Evolutionary conservation across 2,113 vertebrate genomes (phyloP), one percentile per base, ranked within the genome.

Genomic region (Galemys pyrenaicus): DNA sequence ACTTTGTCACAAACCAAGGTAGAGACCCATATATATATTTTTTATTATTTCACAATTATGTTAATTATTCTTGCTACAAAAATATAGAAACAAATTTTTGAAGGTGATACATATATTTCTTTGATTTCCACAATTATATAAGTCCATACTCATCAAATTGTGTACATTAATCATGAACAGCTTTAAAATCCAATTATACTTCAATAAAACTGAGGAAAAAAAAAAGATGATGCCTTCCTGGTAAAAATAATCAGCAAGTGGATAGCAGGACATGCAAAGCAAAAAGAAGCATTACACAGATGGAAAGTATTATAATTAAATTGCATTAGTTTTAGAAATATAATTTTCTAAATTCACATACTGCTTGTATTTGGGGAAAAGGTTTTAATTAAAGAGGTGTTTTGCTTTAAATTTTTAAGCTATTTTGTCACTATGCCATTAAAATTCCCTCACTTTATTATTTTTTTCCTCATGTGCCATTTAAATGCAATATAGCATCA

Each of bases 371-470:
- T 75, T 78, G 44, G 32, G 67, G 32, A 16, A 93, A 89, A 73
- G 0, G 0, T 80, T 93, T 94, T 92, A 80, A 91, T 89, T 85
- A 75, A 85, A 87, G 28, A 75, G 30, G 13, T 73, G 1, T 56
- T 83, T 89, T 89, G 67, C 41, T 92, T 91, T 92, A 92, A 56
- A 77, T 79, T 82, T 93, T 58, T 39, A 58, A 78, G 70, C 30
- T 24, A 28, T 64, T 62, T 92, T 94, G 24, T 96, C 70, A 49
- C 46, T 37, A 19, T 6, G 2, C 35, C 39, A 70, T 89, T 84
- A 94, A 68, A 82, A 95, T 74, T 74, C 5, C 6, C 12, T 56
- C 30, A 54, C 13, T 60, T 68, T 77, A 30, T 86, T 84, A 35
- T 85, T 89, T 75, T 92, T 84, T 89, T 74, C 6, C 39, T 87